A percentile compares a stretch with the other conserved stretches of the same genome.
Evolutionary conservation across 1,140 invertebrate species (phyloP).

Genomic region (Potamilus streckersoni): DNA sequence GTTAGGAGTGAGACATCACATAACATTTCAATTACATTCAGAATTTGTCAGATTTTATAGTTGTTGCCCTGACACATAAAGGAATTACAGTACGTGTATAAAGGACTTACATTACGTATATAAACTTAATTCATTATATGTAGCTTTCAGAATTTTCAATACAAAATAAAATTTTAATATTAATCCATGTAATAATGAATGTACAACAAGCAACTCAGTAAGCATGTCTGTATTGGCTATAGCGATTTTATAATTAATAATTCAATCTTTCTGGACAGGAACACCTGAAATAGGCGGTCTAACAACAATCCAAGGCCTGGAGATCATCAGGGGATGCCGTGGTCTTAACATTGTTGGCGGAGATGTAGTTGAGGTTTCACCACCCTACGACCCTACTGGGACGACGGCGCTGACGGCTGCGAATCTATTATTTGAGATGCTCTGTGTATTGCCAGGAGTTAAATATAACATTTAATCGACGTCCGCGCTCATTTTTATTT

Average conservation of each 20-base stretch:
- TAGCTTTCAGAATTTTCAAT: too few relatives aligned
- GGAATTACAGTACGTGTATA: not conserved
- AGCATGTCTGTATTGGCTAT: too few relatives aligned
- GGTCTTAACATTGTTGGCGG: conserved; percentile 60
- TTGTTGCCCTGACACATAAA: not conserved
- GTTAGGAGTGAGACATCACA: too few relatives aligned
- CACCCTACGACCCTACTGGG: conserved; percentile 55
- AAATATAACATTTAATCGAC: conserved; percentile 37
- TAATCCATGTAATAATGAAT: too few relatives aligned
- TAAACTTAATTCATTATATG: too few relatives aligned
- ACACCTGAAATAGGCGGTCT: conserved; percentile 63
- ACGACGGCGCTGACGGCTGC: conserved; percentile 58
- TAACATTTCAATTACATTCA: too few relatives aligned
- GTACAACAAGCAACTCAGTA: too few relatives aligned
- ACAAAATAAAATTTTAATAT: too few relatives aligned
- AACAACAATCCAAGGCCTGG: conserved; percentile 57
- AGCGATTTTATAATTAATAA: too few relatives aligned
- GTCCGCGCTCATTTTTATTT: too few relatives aligned
- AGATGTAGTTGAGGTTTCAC: conserved; percentile 64
- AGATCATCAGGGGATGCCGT: conserved; percentile 58
- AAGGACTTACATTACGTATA: not conserved
- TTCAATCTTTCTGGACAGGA: conserved; percentile 34
- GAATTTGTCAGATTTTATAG: not conserved
- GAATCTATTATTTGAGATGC: conserved; percentile 62
- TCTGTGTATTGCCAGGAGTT: conserved; percentile 59